These are phyloP conservation scores for Oreochromis aureus DNA, from an alignment of 2,113 vertebrate species.

Conservation along the genomic window DNA sequence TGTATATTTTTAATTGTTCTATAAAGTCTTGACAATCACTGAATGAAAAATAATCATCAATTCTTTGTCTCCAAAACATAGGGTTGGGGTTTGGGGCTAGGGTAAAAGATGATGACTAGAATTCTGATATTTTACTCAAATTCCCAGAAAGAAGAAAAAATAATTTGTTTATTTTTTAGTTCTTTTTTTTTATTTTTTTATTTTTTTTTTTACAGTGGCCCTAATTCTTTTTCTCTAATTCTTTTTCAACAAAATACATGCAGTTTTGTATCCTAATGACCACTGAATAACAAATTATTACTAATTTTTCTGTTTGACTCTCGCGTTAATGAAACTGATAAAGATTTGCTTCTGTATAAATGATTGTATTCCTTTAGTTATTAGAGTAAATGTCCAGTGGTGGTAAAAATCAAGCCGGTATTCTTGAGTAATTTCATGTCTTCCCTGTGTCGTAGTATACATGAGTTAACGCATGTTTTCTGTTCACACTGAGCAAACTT, in stretches of 20 bases:
- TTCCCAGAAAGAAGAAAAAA: too few relatives aligned
- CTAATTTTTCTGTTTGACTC: neutral
- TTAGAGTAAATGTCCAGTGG: neutral
- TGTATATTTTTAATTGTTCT: neutral
- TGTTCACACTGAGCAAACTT: neutral
- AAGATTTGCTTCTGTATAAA: neutral
- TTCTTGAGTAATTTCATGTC: neutral
- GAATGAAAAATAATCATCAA: neutral
- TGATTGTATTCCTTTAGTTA: neutral
- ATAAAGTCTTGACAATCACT: neutral
- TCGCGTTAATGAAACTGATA: neutral
- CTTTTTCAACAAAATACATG: too few relatives aligned
- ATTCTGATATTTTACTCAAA: too few relatives aligned
- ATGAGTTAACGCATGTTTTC: neutral
- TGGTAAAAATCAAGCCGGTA: neutral
- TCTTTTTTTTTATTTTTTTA: too few relatives aligned
- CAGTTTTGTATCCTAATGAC: neutral
- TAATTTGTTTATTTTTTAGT: too few relatives aligned
- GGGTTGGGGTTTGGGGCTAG: too few relatives aligned
- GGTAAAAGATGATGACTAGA: too few relatives aligned
- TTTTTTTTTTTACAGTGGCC: too few relatives aligned
- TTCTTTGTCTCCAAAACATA: neutral
- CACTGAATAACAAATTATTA: neutral
- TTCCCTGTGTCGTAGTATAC: neutral
- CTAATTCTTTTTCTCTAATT: too few relatives aligned